Base-by-base conservation (phyloP, 2,888 invertebrate genomes). In the Chydorus sphaericus region DNA sequence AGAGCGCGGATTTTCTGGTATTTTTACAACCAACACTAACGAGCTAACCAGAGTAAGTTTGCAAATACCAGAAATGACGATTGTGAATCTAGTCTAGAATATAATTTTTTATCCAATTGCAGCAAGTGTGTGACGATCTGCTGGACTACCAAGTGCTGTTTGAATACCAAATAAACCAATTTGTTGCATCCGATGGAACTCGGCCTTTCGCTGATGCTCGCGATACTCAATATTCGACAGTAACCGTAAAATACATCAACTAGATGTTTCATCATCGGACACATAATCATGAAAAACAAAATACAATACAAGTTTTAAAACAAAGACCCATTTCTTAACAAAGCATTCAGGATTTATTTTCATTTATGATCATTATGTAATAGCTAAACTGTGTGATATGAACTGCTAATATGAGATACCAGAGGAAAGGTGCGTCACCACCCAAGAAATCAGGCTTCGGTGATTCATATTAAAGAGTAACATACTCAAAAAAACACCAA, bases 21-120 rank as follows among this genome's bases (percentile, higher is more conserved):
- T 90, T 29, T 81, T 90, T 61, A 88, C 90, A 2, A 88, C 88
- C 3, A 90, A 90, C 66, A 88, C 89, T 26, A 89, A 82, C 65
- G 85, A 88, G 0, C 72, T 90, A n/a, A 90, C 90, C 26, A 85
- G 85, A 78, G 86, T 86, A 72, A 67, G n/a, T 30, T 2, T 2
- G 16, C 30, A 29, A 16, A 48, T 48, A n/a, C n/a, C n/a, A 18
- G 28, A 30, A 11, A 28, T 11, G 28, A 49, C 5, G 1, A 18
- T 11, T 49, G n/a, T n/a, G n/a, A n/a, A n/a, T 28, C 20, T 2
- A 48, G 28, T 44, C 20, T 26, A 44, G 14, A 20, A 23, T 28
- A 49, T 16, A 5, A 29, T 28, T n/a, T 4, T 29, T 38, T 50
- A 1, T 38, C n/a, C 56, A 59, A 58, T 71, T 71, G 57, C 73